phyloP scores from a whole-genome alignment of 2,888 invertebrate species.

The Tenthredo amoena region DNA sequence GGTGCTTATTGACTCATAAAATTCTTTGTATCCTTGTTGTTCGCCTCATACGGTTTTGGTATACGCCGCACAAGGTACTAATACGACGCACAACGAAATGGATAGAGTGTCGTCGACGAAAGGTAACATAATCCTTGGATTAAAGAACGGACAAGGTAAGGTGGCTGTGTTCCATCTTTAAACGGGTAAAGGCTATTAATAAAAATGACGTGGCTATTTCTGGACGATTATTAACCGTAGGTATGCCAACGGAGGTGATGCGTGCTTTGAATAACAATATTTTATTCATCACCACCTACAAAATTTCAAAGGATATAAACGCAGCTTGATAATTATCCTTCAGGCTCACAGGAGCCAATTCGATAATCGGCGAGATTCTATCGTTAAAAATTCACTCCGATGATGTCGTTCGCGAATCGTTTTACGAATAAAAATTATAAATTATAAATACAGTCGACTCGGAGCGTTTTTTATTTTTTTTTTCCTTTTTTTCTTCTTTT shows the following conservation, averaged over 20 bases:
- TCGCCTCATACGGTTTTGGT: background rate
- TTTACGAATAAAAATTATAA: background rate
- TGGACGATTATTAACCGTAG: constrained; percentile 1
- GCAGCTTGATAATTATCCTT: background rate
- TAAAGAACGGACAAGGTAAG: constrained; percentile 14
- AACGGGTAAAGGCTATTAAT: constrained; percentile 34
- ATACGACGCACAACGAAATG: background rate
- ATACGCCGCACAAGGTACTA: background rate
- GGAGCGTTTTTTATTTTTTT: background rate
- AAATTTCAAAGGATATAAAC: background rate
- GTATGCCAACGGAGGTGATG: background rate
- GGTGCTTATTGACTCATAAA: constrained; percentile 39
- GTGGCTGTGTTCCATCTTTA: background rate
- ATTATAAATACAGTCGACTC: background rate
- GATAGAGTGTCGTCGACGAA: constrained; percentile 15
- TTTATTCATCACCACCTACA: background rate
- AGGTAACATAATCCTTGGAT: constrained; percentile 21
- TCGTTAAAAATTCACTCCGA: background rate
- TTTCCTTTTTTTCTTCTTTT: background rate
- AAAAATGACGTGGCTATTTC: constrained; percentile 45
- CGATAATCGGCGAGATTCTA: background rate
- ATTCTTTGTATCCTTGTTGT: constrained; percentile 33
- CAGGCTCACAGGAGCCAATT: background rate
- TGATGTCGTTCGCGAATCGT: background rate
- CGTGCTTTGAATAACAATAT: constrained; percentile 26